Conservation (phyloP, 1,140 invertebrate species). For the Drosophila malerkotliana region DNA sequence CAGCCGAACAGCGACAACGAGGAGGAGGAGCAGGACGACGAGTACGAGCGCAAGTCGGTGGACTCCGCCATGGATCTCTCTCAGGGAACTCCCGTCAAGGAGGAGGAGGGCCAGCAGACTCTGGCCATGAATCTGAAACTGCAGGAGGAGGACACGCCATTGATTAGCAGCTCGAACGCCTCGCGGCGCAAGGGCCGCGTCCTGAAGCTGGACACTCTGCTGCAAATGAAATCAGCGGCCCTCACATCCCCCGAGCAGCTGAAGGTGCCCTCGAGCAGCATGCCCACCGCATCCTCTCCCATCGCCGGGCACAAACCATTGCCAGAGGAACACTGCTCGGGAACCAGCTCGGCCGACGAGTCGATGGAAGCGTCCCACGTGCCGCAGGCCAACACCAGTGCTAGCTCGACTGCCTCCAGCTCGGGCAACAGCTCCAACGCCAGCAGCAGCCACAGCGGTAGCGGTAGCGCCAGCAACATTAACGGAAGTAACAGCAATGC, state of each 20-base stretch:
- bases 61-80: constrained; percentile 81
- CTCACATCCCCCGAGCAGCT: constrained; percentile 63
- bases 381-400: constrained; percentile 65
- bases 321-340: constrained; percentile 63
- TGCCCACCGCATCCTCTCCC: constrained; percentile 69
- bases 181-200: constrained; percentile 73
- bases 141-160: constrained; percentile 72
- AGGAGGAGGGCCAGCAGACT: constrained; percentile 51
- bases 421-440: constrained; percentile 84
- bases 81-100: constrained; percentile 74
- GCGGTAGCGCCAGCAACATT: constrained; percentile 33
- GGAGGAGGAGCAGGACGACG: constrained; percentile 74
- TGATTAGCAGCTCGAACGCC: constrained; percentile 62
- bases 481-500: constrained; percentile 56
- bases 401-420: constrained; percentile 76
- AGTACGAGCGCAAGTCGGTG: constrained; percentile 77
- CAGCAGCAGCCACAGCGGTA: constrained; percentile 83
- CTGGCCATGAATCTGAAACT: constrained; percentile 74
- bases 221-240: constrained; percentile 63
- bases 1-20: constrained; percentile 56
- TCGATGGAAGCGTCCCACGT: constrained; percentile 68
- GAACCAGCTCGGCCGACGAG: constrained; percentile 69
- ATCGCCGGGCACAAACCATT: constrained; percentile 59
- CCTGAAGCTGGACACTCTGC: constrained; percentile 69
- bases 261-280: constrained; percentile 25